Evolutionary conservation across 1,140 invertebrate species (phyloP), one percentile per base, ranked within the genome.

Genomic region (Pseudoatta argentina): DNA sequence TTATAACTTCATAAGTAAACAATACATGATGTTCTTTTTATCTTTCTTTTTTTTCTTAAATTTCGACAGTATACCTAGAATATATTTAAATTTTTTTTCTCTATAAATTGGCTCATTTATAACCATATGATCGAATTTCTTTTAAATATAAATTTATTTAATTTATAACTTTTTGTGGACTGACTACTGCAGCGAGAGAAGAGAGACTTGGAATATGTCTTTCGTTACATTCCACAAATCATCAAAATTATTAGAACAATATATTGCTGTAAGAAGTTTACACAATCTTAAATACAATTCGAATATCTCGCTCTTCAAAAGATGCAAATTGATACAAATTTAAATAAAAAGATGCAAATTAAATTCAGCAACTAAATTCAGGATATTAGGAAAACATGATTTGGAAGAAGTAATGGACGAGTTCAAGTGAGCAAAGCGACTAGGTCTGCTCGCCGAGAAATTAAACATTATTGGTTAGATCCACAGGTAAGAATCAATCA

Each of bases 291-390:
- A n/a, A 34, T 30, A 18, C n/a, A 10, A 44, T 44, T 67, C 34
- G 12, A 67, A 67, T 67, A 39, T 44, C 64, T 18, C n/a, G 34
- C 12, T 3, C 30, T 66, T 66, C 4, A 0, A 4, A 66, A 44
- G 34, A 44, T 67, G 34, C n/a, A 44, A 66, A 67, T 67, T 67
- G n/a, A 57, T 16, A 8, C 48, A 51, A 51, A 51, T 51, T 51
- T 3, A 64, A 12, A 21, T 44, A 67, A 44, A 44, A 44, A 44
- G 39, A 44, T 44, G 39, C 39, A 44, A 44, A 44, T 39, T 67
- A 67, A 67, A 67, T 67, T 67, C n/a, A 14, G 34, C 21, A 67
- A n/a, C n/a, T 67, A 67, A 67, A 44, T 67, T 67, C 34, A 14
- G 10, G n/a, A 44, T 67, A 67, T 21, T 14, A 67, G n/a, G 64